Base-by-base conservation (phyloP, 2,888 invertebrate genomes). In the Pilophorus perplexus region DNA sequence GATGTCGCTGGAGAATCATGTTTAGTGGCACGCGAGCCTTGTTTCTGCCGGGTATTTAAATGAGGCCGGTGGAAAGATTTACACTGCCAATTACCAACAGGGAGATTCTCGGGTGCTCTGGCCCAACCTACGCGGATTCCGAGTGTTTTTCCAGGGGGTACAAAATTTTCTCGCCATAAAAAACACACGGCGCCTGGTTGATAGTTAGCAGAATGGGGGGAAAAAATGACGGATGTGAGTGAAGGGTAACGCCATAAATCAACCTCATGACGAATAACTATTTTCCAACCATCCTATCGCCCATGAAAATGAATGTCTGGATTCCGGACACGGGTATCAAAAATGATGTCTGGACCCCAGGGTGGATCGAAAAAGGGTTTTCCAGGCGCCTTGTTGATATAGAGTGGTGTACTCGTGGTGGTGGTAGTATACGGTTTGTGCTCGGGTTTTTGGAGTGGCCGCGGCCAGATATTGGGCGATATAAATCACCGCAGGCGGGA, bases 401-500 rank as follows among this genome's bases (percentile, higher is more conserved):
- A 46, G 46, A 46, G 46, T 10, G 46, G 46, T 1, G n/a, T n/a
- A n/a, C 22, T 6, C 6, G 14, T 6, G 46, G 20, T 25, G n/a
- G 23, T 23, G 46, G 46, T 22, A 22, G 46, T 46, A n/a, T n/a
- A n/a, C 46, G 46, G 46, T 25, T 46, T 46, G 23, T 25, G 46
- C 46, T 46, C 46, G 46, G 46, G 46, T 46, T 46, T 46, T 46
- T 46, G 46, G 46, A 46, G 46, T 46, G 46, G 46, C 25, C 46
- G 46, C n/a, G n/a, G n/a, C 46, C 46, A 46, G 46, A 46, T 46
- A 46, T 46, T 46, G 46, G 46, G 25, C 46, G 20, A 46, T 25
- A 46, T 46, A 46, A 46, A 46, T 46, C 46, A 46, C 46, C 12
- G 23, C 1, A 23, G n/a, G 40, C 3, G 22, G 12, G 22, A 25